Percentiles rank a stretch among this genome's conserved stretches.
Evolutionary conservation across 2,888 invertebrate genomes (phyloP).

Genomic region (Sepioteuthis lessoniana): DNA sequence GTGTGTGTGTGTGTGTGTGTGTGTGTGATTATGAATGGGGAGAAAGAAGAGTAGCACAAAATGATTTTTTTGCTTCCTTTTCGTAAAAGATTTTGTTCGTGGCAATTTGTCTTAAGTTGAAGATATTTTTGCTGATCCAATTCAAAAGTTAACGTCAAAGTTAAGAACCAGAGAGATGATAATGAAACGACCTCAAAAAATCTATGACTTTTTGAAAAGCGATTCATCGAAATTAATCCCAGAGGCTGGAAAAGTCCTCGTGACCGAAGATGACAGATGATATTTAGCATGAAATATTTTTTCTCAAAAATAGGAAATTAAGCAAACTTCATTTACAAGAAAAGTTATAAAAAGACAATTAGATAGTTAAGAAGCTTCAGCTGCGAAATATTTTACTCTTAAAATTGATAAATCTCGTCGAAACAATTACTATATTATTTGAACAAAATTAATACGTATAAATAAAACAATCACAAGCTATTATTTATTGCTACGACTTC

Average conservation of each 20-base stretch:
- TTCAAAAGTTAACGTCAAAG: not conserved
- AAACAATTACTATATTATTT: not conserved
- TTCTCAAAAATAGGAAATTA: not conserved
- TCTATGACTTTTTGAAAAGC: not conserved
- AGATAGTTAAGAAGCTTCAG: too few relatives aligned
- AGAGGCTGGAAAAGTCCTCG: not conserved
- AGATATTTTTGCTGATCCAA: constrained; percentile 24
- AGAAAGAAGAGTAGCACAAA: not conserved
- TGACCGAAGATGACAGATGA: not conserved
- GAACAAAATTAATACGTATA: not conserved
- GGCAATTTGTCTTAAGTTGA: not conserved
- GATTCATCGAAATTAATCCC: not conserved
- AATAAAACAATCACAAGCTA: not conserved
- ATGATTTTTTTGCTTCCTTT: not conserved
- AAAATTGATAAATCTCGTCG: not conserved
- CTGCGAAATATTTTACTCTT: not conserved
- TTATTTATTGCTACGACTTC: too few relatives aligned
- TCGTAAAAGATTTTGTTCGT: not conserved
- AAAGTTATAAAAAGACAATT: not conserved
- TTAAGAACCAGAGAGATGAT: not conserved
- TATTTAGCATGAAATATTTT: not conserved
- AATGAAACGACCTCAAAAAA: constrained; percentile 6
- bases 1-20: not conserved
- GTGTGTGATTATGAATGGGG: not conserved
- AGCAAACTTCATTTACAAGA: not conserved